Conservation (phyloP, 2,113 vertebrate genomes). For the Nibea coibor region DNA sequence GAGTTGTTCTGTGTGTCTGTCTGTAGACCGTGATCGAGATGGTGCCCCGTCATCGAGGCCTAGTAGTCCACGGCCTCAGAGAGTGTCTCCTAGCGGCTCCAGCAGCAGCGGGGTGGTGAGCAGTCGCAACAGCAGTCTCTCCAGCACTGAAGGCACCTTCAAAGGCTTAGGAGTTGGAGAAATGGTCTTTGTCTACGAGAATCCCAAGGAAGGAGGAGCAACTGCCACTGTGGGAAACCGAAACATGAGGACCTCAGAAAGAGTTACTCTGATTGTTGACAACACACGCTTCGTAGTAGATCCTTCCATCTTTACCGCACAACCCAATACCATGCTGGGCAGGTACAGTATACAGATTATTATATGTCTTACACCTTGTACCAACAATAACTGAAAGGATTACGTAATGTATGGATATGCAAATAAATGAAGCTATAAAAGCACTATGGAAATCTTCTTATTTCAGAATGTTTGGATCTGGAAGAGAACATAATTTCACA, state of each 20-base stretch:
- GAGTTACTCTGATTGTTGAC: constrained; percentile 97
- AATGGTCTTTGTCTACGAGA: constrained; percentile 98
- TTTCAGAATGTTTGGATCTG: constrained; percentile 98
- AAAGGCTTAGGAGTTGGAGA: constrained; percentile 89
- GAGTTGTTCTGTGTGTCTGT: constrained; percentile 7
- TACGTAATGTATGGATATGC: neutral
- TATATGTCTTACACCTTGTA: neutral
- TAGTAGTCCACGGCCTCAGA: constrained; percentile 94
- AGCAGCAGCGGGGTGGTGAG: constrained; percentile 89
- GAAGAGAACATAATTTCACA: constrained; percentile 98
- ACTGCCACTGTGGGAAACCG: constrained; percentile 78
- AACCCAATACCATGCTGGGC: constrained; percentile 99
- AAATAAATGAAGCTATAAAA: neutral
- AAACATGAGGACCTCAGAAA: constrained; percentile 91
- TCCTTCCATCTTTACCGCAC: constrained; percentile 96
- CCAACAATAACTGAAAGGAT: neutral
- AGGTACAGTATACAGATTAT: constrained; percentile 81
- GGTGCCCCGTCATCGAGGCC: constrained; percentile 90
- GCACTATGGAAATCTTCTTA: constrained; percentile 24
- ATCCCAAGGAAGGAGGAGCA: constrained; percentile 88
- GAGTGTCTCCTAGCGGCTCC: constrained; percentile 92
- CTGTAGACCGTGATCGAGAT: constrained; percentile 92
- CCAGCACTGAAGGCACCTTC: constrained; percentile 92
- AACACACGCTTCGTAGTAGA: constrained; percentile 99
- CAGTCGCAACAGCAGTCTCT: constrained; percentile 95